Percentiles rank a stretch among this genome's conserved stretches.
These are phyloP conservation scores for Salvelinus sp. DNA, from an alignment of 2,113 vertebrate species.

Conservation along the genomic window DNA sequence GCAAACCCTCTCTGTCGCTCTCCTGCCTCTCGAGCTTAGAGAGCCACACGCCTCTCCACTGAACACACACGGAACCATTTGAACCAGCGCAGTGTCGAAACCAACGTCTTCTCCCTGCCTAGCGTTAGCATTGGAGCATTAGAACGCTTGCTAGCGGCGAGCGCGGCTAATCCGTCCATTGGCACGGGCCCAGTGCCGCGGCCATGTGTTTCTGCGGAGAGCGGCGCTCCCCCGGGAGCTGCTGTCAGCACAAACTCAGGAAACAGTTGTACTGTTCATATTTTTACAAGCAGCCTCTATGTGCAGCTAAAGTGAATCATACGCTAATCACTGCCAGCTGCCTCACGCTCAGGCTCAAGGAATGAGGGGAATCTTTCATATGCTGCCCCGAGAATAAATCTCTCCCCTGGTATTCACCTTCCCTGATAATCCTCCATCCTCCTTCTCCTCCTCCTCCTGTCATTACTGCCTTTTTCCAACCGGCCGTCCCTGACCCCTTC, in stretches of 20 bases:
- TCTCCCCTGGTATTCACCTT: constrained; percentile 67
- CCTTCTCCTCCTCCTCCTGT: constrained; percentile 28
- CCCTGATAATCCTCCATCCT: constrained; percentile 45
- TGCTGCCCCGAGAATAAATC: constrained; percentile 66
- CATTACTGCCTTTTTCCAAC: constrained; percentile 15
- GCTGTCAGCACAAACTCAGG: constrained; percentile 91
- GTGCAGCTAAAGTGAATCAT: constrained; percentile 86
- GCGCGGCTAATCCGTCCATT: constrained; percentile 76
- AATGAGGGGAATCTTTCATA: constrained; percentile 82
- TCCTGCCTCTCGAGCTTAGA: neutral
- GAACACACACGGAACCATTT: neutral
- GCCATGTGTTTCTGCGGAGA: constrained; percentile 83
- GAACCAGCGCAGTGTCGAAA: neutral
- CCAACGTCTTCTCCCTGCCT: neutral
- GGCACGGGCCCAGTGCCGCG: constrained; percentile 69
- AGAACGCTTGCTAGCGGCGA: constrained; percentile 42
- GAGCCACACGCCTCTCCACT: neutral
- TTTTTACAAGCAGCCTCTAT: constrained; percentile 82
- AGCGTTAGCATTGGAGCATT: constrained; percentile 27
- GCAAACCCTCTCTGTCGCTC: neutral
- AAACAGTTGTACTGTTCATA: constrained; percentile 89
- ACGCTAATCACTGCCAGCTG: constrained; percentile 89
- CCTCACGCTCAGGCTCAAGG: constrained; percentile 64
- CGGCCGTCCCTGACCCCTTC: constrained; percentile 13
- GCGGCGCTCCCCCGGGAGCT: constrained; percentile 75